Evolutionary conservation across 2,113 vertebrate species (phyloP), one percentile per base, ranked within the genome.

Genomic region (Actinemys pallida): DNA sequence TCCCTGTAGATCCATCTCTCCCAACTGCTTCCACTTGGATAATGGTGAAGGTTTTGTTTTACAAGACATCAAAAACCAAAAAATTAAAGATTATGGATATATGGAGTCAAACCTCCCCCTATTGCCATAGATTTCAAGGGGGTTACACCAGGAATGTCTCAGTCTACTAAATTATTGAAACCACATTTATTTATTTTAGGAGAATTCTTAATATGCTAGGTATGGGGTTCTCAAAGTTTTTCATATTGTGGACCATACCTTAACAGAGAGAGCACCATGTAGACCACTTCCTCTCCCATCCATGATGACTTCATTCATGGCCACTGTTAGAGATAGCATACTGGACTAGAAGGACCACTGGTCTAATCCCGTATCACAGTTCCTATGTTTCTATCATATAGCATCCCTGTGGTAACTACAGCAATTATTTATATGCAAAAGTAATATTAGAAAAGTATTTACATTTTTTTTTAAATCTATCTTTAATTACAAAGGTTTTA

Each of bases 171-270:
- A 89, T 39, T 85, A 57, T 35, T 81, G 10, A 4, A 81, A 83
- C 16, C 0, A n/a, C 16, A 6, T 11, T 0, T 1, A 57, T 92
- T 87, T 76, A 83, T 87, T 93, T 93, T 62, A 81, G 7, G 88
- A 87, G 83, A 75, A 81, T 81, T 54, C 1, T 83, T 57, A 11
- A 57, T 57, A 2, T 57, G 56, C 24, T 27, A 85, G 90, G 52
- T 2, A 2, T 54, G 59, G 6, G 54, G 0, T 35, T 1, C 69
- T 79, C 13, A 39, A 88, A 6, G 0, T 22, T 84, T 80, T 78
- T 91, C 39, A 8, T 49, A 2, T 8, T 22, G 20, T 54, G 53
- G 20, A 54, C 53, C 53, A 54, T 54, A 54, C 22, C 53, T 22
- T 54, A 54, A 54, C 53, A 19, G 3, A 84, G 75, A 94, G 50